These are phyloP conservation scores for Jaculus jaculus DNA, from an alignment of 2,113 vertebrate genomes.

Conservation along the genomic window DNA sequence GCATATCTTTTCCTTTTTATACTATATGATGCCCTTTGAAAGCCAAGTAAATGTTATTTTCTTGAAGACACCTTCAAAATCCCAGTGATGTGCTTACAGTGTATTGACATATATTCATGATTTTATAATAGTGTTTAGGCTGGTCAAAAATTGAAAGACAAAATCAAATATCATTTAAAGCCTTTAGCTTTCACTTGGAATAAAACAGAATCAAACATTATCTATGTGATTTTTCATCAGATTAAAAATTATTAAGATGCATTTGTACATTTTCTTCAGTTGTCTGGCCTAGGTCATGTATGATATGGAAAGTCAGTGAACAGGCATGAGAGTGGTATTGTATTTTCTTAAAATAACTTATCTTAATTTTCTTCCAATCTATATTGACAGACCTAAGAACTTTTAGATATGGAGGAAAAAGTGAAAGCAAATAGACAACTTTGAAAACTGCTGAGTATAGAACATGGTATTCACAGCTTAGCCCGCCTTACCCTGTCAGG, in stretches of 20 bases:
- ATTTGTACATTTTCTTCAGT: neutral
- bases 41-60: neutral
- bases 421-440: neutral
- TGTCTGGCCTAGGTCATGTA: neutral
- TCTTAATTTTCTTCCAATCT: neutral
- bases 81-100: neutral
- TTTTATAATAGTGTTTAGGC: neutral
- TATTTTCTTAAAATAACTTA: neutral
- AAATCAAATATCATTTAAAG: neutral
- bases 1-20: neutral
- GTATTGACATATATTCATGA: neutral
- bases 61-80: neutral
- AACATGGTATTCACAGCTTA: neutral
- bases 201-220: neutral
- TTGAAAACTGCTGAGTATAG: too few relatives aligned
- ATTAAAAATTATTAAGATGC: neutral
- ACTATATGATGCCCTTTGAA: neutral
- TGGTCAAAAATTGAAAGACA: neutral
- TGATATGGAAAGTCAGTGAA: rapidly evolving
- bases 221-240: neutral
- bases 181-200: neutral
- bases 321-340: neutral
- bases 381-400: neutral
- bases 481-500: too few relatives aligned
- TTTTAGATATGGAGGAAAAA: neutral